A percentile compares a stretch with the other conserved stretches of the same genome.
These are phyloP conservation scores for Diorhabda carinulata DNA, from an alignment of 1,140 invertebrate species.

Conservation along the genomic window DNA sequence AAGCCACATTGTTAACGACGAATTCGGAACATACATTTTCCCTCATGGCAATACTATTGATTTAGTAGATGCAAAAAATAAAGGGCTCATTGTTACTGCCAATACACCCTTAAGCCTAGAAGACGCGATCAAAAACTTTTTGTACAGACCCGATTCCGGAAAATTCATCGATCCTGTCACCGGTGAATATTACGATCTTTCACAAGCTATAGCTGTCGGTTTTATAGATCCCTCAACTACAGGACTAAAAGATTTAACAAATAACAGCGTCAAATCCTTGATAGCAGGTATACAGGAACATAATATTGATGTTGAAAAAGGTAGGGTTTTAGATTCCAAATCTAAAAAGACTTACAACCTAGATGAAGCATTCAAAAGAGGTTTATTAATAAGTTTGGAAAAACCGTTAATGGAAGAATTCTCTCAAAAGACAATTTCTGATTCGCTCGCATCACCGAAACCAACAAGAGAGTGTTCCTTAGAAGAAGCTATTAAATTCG, in stretches of 20 bases:
- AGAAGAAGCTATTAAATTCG: conserved; percentile 72
- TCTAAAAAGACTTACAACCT: conserved; percentile 68
- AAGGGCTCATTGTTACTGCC: conserved; percentile 70
- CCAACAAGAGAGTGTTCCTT: conserved; percentile 63
- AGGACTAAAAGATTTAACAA: conserved; percentile 70
- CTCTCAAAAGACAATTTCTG: conserved; percentile 26
- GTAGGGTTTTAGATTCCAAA: conserved; percentile 73
- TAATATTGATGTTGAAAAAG: conserved; percentile 70
- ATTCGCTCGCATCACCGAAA: conserved; percentile 50
- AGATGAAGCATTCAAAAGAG: conserved; percentile 69
- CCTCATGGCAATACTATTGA: conserved; percentile 60
- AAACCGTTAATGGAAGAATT: conserved; percentile 57
- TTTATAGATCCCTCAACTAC: conserved; percentile 75
- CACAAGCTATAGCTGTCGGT: conserved; percentile 65
- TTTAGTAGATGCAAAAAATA: conserved; percentile 66
- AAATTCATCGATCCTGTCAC: conserved; percentile 72
- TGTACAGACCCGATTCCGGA: conserved; percentile 74
- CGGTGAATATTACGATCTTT: conserved; percentile 66
- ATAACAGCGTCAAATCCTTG: conserved; percentile 69
- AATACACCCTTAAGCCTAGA: conserved; percentile 68
- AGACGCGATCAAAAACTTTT: conserved; percentile 69
- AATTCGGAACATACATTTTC: conserved; percentile 64
- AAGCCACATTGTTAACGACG: conserved; percentile 68
- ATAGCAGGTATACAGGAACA: conserved; percentile 73
- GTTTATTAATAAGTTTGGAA: conserved; percentile 68